phyloP scores from a whole-genome alignment of 2,113 vertebrate genomes.

The Reinhardtius hippoglossoides region DNA sequence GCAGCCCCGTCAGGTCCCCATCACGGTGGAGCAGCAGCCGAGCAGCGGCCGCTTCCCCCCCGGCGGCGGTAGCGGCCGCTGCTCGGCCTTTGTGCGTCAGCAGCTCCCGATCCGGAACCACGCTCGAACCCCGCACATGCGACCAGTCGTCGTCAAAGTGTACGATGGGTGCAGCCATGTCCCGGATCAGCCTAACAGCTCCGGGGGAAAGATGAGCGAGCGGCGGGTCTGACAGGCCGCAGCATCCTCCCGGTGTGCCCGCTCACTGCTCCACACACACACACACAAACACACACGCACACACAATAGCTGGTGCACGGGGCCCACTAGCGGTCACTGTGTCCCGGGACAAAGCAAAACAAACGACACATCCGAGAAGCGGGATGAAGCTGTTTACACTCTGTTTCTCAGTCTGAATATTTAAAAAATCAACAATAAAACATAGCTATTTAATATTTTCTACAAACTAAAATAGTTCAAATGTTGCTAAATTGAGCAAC shows the following conservation, averaged over 20 bases:
- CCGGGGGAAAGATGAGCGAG: constrained; percentile 30
- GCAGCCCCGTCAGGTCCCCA: constrained; percentile 59
- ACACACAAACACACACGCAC: too few relatives aligned
- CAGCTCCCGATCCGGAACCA: constrained; percentile 54
- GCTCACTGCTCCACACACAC: neutral
- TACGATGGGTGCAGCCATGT: constrained; percentile 87
- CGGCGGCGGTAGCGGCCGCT: constrained; percentile 31
- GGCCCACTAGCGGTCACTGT: too few relatives aligned
- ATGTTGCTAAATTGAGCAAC: too few relatives aligned
- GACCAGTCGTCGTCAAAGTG: constrained; percentile 88
- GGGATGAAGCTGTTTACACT: too few relatives aligned
- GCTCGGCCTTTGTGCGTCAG: constrained; percentile 66
- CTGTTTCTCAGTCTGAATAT: too few relatives aligned
- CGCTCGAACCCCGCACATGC: constrained; percentile 82
- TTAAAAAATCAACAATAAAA: too few relatives aligned
- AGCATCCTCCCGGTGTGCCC: constrained; percentile 61
- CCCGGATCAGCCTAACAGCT: constrained; percentile 57
- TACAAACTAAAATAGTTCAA: too few relatives aligned
- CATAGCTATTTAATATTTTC: too few relatives aligned
- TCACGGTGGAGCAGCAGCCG: constrained; percentile 34
- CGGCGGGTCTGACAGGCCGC: constrained; percentile 47
- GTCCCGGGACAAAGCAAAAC: too few relatives aligned
- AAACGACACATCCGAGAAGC: too few relatives aligned
- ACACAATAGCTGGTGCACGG: too few relatives aligned
- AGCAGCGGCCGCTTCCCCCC: constrained; percentile 25